Evolutionary conservation across 2,888 invertebrate species (phyloP), one percentile per base, ranked within the genome.

Genomic region (Drosophila nigricruria): DNA sequence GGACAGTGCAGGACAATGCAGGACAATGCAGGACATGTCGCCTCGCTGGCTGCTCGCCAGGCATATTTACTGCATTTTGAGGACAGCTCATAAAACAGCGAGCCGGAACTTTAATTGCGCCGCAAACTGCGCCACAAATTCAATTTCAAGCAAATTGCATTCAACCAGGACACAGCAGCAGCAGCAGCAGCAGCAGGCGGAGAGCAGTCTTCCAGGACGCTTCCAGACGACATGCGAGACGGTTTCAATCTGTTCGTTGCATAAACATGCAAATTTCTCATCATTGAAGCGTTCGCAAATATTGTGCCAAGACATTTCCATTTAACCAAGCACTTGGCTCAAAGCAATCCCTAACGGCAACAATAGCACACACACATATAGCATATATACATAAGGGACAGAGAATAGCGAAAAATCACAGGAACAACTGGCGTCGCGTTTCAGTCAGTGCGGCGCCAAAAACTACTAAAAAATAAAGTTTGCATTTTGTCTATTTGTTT

Each of bases 381-480:
- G 0, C 20, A 42, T 14, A 14, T 4, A 8, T 14, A 5, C 3
- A 27, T 49, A 30, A 23, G 14, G 16, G 14, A 36, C 3, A 9
- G 20, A 36, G 52, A 2, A 57, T 30, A 42, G 43, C 43, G 61
- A 62, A 66, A 77, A 73, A 50, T 65, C 52, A 58, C 54, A 43
- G 52, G 16, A 16, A 52, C 36, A 34, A 36, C 53, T 25, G 42
- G 38, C 70, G 84, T 60, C 67, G 72, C 58, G 20, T 70, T 70
- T 67, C 61, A 83, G 78, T 82, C 81, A 77, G 71, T 61, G 75
- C 74, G 89, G 90, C 89, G 90, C 89, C 91, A 77, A 81, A 79
- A 90, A 90, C 88, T 79, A 89, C 91, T 84, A 89, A 90, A 90
- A 90, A 89, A 79, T 84, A 89, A 90, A 86, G 79, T 89, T 86